phyloP scores from a whole-genome alignment of 2,113 vertebrate genomes.

The Blennius ocellaris region DNA sequence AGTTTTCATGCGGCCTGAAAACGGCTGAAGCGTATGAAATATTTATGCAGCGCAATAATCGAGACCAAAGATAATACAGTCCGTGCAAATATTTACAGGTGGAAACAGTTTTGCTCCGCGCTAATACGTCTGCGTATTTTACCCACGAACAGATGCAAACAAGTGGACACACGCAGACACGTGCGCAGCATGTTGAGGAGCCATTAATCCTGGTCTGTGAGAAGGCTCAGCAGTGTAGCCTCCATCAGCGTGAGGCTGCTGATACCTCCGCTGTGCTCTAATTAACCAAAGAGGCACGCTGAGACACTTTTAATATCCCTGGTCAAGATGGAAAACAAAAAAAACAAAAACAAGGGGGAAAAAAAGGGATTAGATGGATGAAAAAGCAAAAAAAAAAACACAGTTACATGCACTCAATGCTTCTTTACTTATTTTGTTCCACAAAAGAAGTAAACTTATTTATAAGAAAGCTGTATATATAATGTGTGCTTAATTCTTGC shows the following conservation, averaged over 20 bases:
- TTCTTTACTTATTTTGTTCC: too few relatives aligned
- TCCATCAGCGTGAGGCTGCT: conserved; percentile 62
- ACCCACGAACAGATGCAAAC: conserved; percentile 29
- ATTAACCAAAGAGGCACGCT: conserved; percentile 73
- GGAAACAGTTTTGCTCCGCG: conserved; percentile 19
- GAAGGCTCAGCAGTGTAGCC: conserved; percentile 54
- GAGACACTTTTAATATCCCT: conserved; percentile 70
- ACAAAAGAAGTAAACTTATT: neutral
- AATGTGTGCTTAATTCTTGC: neutral
- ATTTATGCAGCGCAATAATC: conserved; percentile 35
- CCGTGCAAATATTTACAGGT: conserved; percentile 44
- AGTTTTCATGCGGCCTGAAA: conserved; percentile 33
- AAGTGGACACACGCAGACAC: conserved; percentile 9
- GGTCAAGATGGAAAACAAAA: conserved; percentile 58
- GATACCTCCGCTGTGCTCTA: conserved; percentile 65
- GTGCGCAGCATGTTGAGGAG: conserved; percentile 39
- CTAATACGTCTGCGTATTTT: conserved; percentile 23
- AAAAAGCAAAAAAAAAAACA: neutral
- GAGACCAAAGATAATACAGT: conserved; percentile 39
- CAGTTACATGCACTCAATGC: neutral
- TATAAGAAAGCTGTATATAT: neutral
- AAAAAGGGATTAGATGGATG: neutral
- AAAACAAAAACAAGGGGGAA: neutral
- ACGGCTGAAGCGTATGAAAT: conserved; percentile 10
- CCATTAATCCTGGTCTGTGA: conserved; percentile 73